Base-by-base conservation (phyloP, 2,797 vertebrate species). In the Coendou prehensilis region DNA sequence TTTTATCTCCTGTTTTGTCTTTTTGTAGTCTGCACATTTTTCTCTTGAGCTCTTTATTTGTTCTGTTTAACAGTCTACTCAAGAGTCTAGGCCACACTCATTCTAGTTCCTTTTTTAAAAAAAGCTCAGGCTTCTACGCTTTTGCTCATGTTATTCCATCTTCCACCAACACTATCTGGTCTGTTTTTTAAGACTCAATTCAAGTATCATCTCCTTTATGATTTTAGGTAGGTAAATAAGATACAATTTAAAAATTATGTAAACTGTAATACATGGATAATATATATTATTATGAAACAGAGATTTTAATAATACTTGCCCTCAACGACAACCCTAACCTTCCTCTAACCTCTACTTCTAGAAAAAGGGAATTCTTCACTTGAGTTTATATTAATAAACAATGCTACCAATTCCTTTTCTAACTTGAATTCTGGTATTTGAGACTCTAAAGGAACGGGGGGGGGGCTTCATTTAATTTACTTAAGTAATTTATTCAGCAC, bases 351-450 rank as follows among this genome's bases (percentile, higher is more conserved):
- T 41, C 23, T 67, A 56, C 45, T 94, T 76, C 52, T 81, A 47
- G 64, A 56, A 95, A 50, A 94, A 93, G 61, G 37, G 37, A 94
- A 79, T 86, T n/a, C 5, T 15, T 67, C 14, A 80, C 30, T 63
- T 67, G 73, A 90, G 20, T 80, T 84, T 93, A 37, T 52, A 91
- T 84, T 96, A 88, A 52, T 63, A 95, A 96, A 85, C 61, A 75
- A 81, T 61, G 7, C 1, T 82, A 91, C 20, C 13, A 57, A 82
- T 69, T 96, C 37, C 64, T 93, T 88, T 75, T 59, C 56, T 89
- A 63, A 57, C 23, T 92, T 85, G 37, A 82, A 88, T 85, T n/a
- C 64, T 71, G 7, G 14, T 75, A 69, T 80, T 56, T 94, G 82
- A 87, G 78, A 91, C 82, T 88, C 90, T 80, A 95, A 91, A 93